These are phyloP conservation scores for Columba guinea DNA, from an alignment of 2,797 vertebrate species.

Conservation along the genomic window DNA sequence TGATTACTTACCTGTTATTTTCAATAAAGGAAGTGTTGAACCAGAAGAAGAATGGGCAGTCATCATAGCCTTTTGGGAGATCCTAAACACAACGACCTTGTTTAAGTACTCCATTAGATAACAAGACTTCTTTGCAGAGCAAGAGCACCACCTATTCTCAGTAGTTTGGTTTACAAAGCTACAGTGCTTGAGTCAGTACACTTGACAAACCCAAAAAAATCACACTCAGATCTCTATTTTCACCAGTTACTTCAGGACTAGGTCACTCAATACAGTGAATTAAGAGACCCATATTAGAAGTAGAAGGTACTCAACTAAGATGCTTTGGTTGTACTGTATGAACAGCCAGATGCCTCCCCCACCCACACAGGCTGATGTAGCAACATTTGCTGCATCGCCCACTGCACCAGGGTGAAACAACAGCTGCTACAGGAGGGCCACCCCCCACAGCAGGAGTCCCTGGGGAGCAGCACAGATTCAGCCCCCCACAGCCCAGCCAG, in stretches of 20 bases:
- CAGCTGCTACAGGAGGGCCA: not conserved
- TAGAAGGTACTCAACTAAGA: not conserved
- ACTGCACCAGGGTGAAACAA: not conserved
- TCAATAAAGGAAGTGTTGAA: slow-evolving; percentile 93
- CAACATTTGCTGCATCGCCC: not conserved
- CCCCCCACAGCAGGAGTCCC: not conserved
- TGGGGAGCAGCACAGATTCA: not conserved
- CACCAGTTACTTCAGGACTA: not conserved
- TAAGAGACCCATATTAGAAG: not conserved
- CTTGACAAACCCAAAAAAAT: not conserved
- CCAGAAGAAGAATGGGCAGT: slow-evolving; percentile 96
- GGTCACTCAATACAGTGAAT: not conserved
- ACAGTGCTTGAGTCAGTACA: not conserved
- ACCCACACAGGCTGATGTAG: not conserved
- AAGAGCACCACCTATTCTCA: not conserved
- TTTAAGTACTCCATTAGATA: not conserved
- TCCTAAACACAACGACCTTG: slow-evolving; percentile 72
- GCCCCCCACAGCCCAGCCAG: not conserved
- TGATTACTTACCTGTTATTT: slow-evolving; percentile 83
- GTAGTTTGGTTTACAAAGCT: not conserved
- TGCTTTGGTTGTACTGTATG: too few species aligned
- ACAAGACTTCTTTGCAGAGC: not conserved
- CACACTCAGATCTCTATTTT: not conserved
- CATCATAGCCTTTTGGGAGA: slow-evolving; percentile 91
- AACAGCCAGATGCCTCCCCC: not conserved